Evolutionary conservation across 2,888 invertebrate genomes (phyloP).

Genomic region (Orthonevra nobilis): DNA sequence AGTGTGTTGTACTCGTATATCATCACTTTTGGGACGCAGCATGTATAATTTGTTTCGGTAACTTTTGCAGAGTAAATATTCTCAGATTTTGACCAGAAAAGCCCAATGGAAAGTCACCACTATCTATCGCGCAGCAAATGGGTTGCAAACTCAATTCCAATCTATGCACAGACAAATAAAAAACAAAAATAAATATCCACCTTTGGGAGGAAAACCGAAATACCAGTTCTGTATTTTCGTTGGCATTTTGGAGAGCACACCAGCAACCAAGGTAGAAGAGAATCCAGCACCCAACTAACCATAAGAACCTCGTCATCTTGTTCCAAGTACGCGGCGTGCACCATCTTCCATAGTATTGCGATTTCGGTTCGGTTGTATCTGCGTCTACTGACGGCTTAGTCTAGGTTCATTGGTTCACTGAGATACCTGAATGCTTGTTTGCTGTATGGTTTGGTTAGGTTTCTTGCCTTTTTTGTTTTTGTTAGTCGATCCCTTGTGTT

Average conservation of each 20-base stretch:
- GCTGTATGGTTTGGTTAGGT: not conserved
- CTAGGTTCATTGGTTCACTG: slow-evolving; percentile 68
- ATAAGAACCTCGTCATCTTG: not conserved
- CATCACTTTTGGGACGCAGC: too few species aligned
- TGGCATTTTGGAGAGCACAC: slow-evolving; percentile 42
- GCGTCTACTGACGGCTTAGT: slow-evolving; percentile 26
- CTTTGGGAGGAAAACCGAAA: slow-evolving; percentile 49
- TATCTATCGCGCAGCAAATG: too few species aligned
- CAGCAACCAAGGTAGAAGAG: slow-evolving; percentile 8
- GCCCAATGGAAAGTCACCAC: too few species aligned
- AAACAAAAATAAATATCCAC: slow-evolving; percentile 24
- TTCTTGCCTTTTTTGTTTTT: slow-evolving; percentile 7
- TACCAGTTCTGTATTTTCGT: slow-evolving; percentile 60
- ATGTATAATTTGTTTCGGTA: too few species aligned
- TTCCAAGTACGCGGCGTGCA: slow-evolving; percentile 5
- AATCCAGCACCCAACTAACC: not conserved
- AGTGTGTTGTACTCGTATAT: too few species aligned
- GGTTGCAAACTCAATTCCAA: too few species aligned
- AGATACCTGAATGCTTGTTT: slow-evolving; percentile 51
- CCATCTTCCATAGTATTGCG: slow-evolving; percentile 38
- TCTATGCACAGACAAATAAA: not conserved
- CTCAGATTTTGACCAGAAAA: too few species aligned
- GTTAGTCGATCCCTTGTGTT: slow-evolving; percentile 43
- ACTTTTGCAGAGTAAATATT: too few species aligned
- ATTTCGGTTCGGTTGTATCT: slow-evolving; percentile 36